Percentiles rank a stretch among this genome's conserved stretches.
Evolutionary conservation across 2,888 invertebrate species (phyloP).

Genomic region (Choristoneura rosaceana): DNA sequence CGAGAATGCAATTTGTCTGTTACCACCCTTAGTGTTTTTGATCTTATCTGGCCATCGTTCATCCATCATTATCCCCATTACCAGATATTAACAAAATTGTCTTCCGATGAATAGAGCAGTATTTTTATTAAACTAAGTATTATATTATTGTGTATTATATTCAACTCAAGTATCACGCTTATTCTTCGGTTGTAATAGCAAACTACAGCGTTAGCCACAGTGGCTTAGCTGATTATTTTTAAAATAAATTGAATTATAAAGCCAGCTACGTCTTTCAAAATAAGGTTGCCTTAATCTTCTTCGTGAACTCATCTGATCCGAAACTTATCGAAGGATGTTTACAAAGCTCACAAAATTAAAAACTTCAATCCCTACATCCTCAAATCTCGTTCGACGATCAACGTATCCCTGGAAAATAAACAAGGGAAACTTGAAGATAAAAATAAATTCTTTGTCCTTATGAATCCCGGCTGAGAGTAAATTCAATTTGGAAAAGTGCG

Average conservation of each 20-base stretch:
- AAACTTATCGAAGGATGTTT: background rate
- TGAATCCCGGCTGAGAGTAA: constrained; percentile 54
- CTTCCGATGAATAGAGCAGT: no score
- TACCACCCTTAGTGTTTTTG: no score
- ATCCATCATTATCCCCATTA: no score
- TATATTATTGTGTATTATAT: no score
- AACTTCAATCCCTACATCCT: background rate
- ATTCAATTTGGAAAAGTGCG: constrained; percentile 65
- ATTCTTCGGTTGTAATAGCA: no score
- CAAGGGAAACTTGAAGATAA: constrained; percentile 15
- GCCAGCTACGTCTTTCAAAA: background rate
- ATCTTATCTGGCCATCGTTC: no score
- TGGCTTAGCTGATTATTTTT: no score
- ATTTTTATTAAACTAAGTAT: no score
- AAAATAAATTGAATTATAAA: background rate
- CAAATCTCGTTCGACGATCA: constrained; percentile 14
- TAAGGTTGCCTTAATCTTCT: background rate
- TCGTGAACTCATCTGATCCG: background rate
- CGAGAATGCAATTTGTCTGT: no score
- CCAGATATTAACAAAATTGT: no score
- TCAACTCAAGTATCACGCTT: no score
- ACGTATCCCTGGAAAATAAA: constrained; percentile 23
- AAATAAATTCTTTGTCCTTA: constrained; percentile 41
- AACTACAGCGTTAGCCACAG: no score
- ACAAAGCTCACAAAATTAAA: constrained; percentile 5